Conservation (phyloP, 2,888 invertebrate species). For the Patella caerulea region DNA sequence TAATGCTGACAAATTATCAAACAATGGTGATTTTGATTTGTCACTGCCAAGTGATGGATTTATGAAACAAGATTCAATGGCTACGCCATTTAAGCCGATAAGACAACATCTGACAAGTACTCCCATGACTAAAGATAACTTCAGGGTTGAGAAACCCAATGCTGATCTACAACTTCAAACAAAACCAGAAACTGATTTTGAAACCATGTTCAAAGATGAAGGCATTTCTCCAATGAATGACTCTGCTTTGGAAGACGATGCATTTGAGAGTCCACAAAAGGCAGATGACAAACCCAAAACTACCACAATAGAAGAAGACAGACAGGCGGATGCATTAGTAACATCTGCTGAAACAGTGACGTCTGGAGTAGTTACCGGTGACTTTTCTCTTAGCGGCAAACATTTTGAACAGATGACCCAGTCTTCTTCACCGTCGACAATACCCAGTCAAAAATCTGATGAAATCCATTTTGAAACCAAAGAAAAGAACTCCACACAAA, state of each 20-base stretch:
- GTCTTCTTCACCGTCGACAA: background rate
- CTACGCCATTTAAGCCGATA: background rate
- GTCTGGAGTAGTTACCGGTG: background rate
- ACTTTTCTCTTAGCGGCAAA: slow-evolving; percentile 1
- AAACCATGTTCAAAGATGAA: background rate
- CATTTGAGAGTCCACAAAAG: slow-evolving; percentile 14
- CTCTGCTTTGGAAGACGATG: slow-evolving; percentile 11
- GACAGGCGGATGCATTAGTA: background rate
- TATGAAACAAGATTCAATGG: background rate
- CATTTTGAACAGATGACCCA: background rate
- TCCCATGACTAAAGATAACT: background rate
- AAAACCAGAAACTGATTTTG: background rate
- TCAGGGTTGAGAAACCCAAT: background rate
- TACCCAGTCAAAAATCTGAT: background rate
- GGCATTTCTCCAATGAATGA: slow-evolving; percentile 1
- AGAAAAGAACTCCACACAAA: background rate
- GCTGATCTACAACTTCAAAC: background rate
- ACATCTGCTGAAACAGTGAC: background rate
- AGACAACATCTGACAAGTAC: slow-evolving; percentile 8
- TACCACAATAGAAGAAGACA: background rate
- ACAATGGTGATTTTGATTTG: slow-evolving; percentile 6
- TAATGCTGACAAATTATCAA: slow-evolving; percentile 22
- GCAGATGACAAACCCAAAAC: background rate
- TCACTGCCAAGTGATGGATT: background rate
- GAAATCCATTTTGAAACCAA: slow-evolving; percentile 3